Conservation (phyloP, 2,113 vertebrate species). For the Danionella cerebrum region DNA sequence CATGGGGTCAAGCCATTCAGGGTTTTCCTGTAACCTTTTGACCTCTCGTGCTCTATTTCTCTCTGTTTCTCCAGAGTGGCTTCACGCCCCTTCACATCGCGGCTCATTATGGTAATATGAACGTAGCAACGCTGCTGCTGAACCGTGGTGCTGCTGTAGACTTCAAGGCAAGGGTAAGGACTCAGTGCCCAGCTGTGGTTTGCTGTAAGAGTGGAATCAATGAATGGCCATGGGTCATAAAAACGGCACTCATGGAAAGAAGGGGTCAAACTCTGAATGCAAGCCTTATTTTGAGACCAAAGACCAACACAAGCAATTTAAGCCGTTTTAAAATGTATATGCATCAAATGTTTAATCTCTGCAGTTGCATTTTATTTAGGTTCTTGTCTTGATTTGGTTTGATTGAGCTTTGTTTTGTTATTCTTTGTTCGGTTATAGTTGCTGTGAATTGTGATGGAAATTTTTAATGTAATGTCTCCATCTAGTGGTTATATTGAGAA, state of each 20-base stretch:
- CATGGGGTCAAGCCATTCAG: background rate
- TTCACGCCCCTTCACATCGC: constrained; percentile 95
- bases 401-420: too few species aligned
- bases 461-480: too few species aligned
- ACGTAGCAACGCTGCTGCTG: constrained; percentile 89
- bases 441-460: too few species aligned
- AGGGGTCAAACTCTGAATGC: background rate
- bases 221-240: background rate
- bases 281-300: background rate
- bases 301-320: too few species aligned
- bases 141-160: constrained; percentile 91
- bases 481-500: too few species aligned
- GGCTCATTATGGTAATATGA: constrained; percentile 93
- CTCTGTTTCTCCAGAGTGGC: constrained; percentile 76
- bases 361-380: too few species aligned
- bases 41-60: constrained; percentile 10
- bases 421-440: too few species aligned
- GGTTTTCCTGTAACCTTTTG: background rate
- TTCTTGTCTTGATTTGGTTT: too few species aligned
- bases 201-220: background rate
- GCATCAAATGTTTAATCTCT: too few species aligned
- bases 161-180: constrained; percentile 86
- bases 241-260: too few species aligned
- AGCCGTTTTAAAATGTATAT: too few species aligned
- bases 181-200: background rate